These are phyloP conservation scores for Zaprionus africanus DNA, from an alignment of 1,140 invertebrate species.

Conservation along the genomic window DNA sequence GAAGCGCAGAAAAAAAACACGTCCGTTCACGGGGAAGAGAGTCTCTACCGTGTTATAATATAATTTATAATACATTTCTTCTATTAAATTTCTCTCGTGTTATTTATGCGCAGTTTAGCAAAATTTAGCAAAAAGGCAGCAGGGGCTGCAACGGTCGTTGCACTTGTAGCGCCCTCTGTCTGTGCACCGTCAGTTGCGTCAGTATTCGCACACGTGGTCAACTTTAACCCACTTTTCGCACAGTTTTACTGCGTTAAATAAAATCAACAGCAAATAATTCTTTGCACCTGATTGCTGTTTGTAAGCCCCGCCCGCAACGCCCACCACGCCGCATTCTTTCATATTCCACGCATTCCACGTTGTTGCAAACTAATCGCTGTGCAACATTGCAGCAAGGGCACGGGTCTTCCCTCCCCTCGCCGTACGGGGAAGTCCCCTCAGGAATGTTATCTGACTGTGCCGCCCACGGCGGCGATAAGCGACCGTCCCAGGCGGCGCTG, in stretches of 20 bases:
- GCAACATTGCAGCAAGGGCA: neutral
- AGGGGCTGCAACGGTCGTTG: neutral
- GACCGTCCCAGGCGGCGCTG: neutral
- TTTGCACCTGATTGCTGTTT: constrained; percentile 4
- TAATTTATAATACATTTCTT: too few relatives aligned
- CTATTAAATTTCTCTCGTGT: too few relatives aligned
- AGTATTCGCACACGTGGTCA: constrained; percentile 4
- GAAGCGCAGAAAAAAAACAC: too few relatives aligned
- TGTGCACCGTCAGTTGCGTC: neutral
- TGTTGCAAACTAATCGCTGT: constrained; percentile 5
- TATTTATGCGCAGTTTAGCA: too few relatives aligned
- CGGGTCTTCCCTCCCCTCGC: neutral
- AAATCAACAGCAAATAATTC: constrained; percentile 38
- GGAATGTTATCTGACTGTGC: neutral
- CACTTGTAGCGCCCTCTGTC: neutral
- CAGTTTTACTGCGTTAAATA: constrained; percentile 21
- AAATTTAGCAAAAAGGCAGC: too few relatives aligned
- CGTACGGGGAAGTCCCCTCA: neutral
- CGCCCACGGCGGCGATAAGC: neutral
- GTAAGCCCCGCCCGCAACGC: neutral
- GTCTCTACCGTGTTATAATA: too few relatives aligned
- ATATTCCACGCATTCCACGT: neutral
- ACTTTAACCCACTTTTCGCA: constrained; percentile 28
- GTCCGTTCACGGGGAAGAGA: too few relatives aligned
- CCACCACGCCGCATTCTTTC: neutral